These are phyloP conservation scores for Manis pentadactyla DNA, from an alignment of 2,797 vertebrate genomes.

Conservation along the genomic window DNA sequence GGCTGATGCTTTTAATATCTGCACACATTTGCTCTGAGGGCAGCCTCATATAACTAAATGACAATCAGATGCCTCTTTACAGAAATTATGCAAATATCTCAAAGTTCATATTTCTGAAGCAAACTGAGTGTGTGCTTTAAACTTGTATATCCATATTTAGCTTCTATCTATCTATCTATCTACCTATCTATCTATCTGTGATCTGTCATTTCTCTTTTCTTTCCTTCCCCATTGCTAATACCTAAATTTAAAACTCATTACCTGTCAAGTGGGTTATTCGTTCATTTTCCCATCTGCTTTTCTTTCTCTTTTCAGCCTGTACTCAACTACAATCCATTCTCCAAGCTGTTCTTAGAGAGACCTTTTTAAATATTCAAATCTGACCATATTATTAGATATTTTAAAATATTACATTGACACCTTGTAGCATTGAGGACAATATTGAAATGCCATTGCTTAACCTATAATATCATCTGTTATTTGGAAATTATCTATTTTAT, in stretches of 20 bases:
- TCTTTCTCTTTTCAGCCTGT: not conserved
- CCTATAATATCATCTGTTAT: not conserved
- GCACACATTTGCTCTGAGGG: not conserved
- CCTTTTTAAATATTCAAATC: slow-evolving; percentile 42
- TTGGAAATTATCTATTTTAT: not conserved
- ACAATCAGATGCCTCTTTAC: not conserved
- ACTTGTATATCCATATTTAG: not conserved
- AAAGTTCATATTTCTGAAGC: slow-evolving; percentile 46
- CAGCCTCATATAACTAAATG: not conserved
- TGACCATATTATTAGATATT: not conserved
- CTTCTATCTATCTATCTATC: not conserved
- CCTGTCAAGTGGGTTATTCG: not conserved
- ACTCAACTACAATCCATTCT: not conserved
- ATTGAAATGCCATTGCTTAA: slow-evolving; percentile 42
- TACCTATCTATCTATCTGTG: not conserved
- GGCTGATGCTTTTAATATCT: not conserved
- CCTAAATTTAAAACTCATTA: slow-evolving; percentile 20
- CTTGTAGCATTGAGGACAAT: slow-evolving; percentile 23
- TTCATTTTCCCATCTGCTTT: not conserved
- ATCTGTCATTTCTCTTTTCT: not conserved
- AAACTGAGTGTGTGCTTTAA: not conserved
- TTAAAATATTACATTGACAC: slow-evolving; percentile 15
- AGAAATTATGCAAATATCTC: slow-evolving; percentile 14
- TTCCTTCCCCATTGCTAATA: not conserved
- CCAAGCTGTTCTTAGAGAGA: not conserved